Evolutionary conservation across 2,797 vertebrate genomes (phyloP).

Genomic region (Aselliscus stoliczkanus): DNA sequence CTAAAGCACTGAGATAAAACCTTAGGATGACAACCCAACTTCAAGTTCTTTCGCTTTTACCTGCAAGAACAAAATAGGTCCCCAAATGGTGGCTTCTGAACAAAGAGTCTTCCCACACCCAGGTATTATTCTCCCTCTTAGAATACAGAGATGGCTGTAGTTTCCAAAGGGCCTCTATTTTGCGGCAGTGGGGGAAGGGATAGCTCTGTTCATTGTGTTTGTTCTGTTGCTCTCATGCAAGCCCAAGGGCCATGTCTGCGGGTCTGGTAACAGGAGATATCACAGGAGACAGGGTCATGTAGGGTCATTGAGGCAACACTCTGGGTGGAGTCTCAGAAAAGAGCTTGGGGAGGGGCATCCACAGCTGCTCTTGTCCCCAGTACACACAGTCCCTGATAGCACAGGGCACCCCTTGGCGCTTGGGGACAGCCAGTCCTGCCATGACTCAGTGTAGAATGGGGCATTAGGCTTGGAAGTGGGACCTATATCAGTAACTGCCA

Average conservation of each 20-base stretch:
- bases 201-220: not conserved
- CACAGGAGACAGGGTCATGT: not conserved
- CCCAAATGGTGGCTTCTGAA: too few species aligned
- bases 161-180: not conserved
- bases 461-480: not conserved
- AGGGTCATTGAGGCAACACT: too few species aligned
- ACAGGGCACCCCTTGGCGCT: not conserved
- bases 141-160: not conserved
- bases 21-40: not conserved
- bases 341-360: not conserved
- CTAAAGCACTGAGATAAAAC: not conserved
- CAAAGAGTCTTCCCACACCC: not conserved
- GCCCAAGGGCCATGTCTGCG: not conserved
- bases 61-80: not conserved
- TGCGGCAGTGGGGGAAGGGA: too few species aligned
- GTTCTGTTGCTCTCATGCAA: not conserved
- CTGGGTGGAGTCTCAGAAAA: too few species aligned
- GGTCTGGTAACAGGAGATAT: not conserved
- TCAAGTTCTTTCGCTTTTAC: not conserved
- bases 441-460: not conserved
- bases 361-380: too few species aligned
- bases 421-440: not conserved
- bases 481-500: not conserved
- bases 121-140: too few species aligned
- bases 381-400: not conserved